Conservation (phyloP, 2,888 invertebrate species). For the Ectemnius cavifrons region DNA sequence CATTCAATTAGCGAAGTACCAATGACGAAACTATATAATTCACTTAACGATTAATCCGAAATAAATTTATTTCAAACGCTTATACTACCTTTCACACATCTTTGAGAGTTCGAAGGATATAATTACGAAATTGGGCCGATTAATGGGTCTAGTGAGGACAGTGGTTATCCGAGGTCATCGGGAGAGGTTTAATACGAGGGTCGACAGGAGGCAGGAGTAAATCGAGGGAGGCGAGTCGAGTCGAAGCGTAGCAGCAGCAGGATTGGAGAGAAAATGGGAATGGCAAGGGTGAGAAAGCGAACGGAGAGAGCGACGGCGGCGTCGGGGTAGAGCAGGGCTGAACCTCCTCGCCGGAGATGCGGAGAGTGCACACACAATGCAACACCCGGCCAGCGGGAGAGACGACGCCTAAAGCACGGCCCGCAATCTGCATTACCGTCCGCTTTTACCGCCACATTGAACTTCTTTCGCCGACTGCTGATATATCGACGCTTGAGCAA, state of each 20-base stretch:
- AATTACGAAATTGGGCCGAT: too few species aligned
- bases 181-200: too few species aligned
- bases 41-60: too few species aligned
- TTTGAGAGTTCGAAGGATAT: too few species aligned
- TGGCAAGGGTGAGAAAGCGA: background rate
- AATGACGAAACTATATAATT: too few species aligned
- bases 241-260: too few species aligned
- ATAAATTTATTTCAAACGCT: too few species aligned
- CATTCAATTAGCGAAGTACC: too few species aligned
- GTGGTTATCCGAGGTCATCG: too few species aligned
- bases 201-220: background rate
- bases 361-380: constrained; percentile 41
- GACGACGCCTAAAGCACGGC: constrained; percentile 49
- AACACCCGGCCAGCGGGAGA: constrained; percentile 46
- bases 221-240: constrained; percentile 7
- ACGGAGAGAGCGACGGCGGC: background rate
- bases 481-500: constrained; percentile 50
- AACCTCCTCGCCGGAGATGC: constrained; percentile 24
- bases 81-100: too few species aligned
- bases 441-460: constrained; percentile 56
- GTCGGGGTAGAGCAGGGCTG: background rate
- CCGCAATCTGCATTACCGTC: constrained; percentile 68
- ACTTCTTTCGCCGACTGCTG: constrained; percentile 62
- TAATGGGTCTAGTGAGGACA: too few species aligned
- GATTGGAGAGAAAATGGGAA: constrained; percentile 7